Base-by-base conservation (phyloP, 1,140 invertebrate species). In the Metopolophium dirhodum region DNA sequence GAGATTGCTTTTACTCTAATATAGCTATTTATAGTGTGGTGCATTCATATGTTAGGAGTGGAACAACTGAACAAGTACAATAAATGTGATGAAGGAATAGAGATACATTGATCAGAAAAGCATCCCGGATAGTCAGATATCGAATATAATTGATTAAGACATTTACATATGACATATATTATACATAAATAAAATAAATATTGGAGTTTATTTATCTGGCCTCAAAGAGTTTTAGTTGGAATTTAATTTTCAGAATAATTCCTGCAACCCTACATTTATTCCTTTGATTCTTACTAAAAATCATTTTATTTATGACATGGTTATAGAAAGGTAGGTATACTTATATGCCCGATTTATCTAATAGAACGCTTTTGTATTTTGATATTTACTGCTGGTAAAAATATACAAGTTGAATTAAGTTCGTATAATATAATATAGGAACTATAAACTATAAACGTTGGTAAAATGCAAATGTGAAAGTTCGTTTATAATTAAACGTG, bases 401-500 rank as follows among this genome's bases (percentile, higher is more conserved):
- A 77, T 77, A 77, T 35, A 54, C 18, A n/a, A 77, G 41, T 41
- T 41, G 4, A 41, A 41, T 41, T 47, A 47, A 47, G 14, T 77
- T 77, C 61, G 61, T 68, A n/a, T n/a, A 14, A 77, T 68, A 20
- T 35, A 77, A n/a, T 77, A 18, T n/a, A 35, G 61, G n/a, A 77
- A 14, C 61, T 77, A 18, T 77, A 22, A n/a, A n/a, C n/a, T 54
- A 77, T 77, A n/a, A n/a, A 77, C 30, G 30, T 77, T 77, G 14
- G n/a, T 77, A 77, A 77, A 77, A 77, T 77, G 61, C 61, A 77
- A 77, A 77, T 77, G 30, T 77, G 61, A 68, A 68, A 68, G 61
- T n/a, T 68, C 61, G 30, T 68, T 68, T 77, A 77, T 77, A 77
- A 77, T 77, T 77, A n/a, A 77, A 77, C 14, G 61, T 77, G 14